These are phyloP conservation scores for Neotoxoptera formosana DNA, from an alignment of 1,140 invertebrate genomes.

Conservation along the genomic window DNA sequence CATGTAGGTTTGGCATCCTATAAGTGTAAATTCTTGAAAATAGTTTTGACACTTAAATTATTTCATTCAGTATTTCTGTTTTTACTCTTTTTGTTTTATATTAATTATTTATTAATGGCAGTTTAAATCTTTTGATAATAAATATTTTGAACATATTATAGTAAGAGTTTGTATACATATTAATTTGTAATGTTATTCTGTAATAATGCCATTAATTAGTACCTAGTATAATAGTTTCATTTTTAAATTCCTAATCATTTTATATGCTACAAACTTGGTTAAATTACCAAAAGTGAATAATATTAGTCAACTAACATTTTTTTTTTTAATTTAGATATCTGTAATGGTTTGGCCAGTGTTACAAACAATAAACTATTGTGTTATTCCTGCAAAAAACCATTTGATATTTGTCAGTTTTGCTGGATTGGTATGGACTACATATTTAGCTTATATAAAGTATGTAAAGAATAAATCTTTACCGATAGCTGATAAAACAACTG, in stretches of 20 bases:
- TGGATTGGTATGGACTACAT: slow-evolving; percentile 84
- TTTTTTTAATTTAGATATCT: slow-evolving; percentile 70
- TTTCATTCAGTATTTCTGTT: neutral
- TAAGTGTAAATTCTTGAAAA: neutral
- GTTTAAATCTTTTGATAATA: neutral
- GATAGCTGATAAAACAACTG: neutral
- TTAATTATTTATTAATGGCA: too few species aligned
- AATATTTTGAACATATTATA: neutral
- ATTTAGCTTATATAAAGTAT: slow-evolving; percentile 85
- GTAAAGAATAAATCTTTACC: neutral
- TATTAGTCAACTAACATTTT: neutral
- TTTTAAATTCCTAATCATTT: neutral
- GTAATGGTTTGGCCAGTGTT: slow-evolving; percentile 81
- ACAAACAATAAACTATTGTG: slow-evolving; percentile 82
- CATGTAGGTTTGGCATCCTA: neutral
- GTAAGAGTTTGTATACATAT: too few species aligned
- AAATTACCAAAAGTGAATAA: too few species aligned
- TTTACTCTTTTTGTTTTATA: neutral
- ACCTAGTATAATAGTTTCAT: neutral
- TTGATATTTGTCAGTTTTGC: slow-evolving; percentile 82
- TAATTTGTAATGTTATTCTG: too few species aligned
- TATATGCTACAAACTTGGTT: too few species aligned
- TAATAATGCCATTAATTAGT: too few species aligned
- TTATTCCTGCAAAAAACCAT: slow-evolving; percentile 79
- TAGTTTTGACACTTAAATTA: neutral